phyloP scores from a whole-genome alignment of 2,113 vertebrate genomes.

The Oenanthe melanoleuca region DNA sequence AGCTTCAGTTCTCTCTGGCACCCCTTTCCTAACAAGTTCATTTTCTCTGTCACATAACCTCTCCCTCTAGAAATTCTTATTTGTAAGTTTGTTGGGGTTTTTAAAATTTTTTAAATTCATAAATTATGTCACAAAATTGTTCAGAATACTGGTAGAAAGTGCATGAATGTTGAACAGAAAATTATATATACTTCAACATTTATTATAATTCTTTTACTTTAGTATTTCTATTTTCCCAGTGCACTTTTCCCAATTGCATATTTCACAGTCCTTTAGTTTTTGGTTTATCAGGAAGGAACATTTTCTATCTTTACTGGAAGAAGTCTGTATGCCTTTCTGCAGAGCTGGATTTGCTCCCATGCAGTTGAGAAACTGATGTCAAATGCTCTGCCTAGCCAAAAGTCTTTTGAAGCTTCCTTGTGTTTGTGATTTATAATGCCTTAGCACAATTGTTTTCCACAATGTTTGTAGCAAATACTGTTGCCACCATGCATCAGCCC shows the following conservation, averaged over 20 bases:
- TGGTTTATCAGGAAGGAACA: not conserved
- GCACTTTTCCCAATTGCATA: not conserved
- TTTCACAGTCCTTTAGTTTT: not conserved
- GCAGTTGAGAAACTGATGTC: not conserved
- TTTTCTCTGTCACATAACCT: not conserved
- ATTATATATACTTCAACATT: not conserved
- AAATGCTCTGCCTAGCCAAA: not conserved
- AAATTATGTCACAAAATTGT: not conserved
- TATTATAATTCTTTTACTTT: not conserved
- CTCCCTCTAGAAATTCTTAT: not conserved
- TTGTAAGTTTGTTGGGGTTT: not conserved
- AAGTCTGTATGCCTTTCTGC: not conserved
- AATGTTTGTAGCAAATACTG: not conserved
- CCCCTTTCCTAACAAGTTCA: not conserved
- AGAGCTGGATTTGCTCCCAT: not conserved
- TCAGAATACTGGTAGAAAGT: not conserved
- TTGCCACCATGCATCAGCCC: not conserved
- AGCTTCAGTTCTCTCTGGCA: not conserved
- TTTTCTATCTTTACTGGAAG: not conserved
- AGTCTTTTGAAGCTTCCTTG: not conserved
- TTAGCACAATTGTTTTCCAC: not conserved
- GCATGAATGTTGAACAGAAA: not conserved
- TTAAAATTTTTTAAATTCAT: not conserved
- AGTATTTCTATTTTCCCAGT: not conserved
- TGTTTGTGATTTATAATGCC: not conserved